Percentiles rank a stretch among this genome's conserved stretches.
Evolutionary conservation across 2,113 vertebrate species (phyloP).

Genomic region (Nesospiza acunhae): DNA sequence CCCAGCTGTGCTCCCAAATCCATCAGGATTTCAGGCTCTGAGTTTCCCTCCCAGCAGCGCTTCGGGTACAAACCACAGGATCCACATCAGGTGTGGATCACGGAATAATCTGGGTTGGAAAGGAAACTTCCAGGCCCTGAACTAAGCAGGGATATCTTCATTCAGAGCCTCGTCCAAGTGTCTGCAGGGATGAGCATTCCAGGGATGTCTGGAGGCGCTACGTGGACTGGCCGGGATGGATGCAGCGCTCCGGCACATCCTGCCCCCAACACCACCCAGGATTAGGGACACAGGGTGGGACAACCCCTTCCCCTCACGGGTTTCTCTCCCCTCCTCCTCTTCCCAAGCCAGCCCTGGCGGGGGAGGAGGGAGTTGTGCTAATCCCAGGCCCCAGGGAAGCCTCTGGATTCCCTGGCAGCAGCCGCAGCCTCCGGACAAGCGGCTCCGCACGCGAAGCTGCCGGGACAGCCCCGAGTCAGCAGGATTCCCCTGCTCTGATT

Average conservation of each 20-base stretch:
- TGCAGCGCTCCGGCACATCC: not conserved
- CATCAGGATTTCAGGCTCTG: accelerated
- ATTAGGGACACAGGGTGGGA: not conserved
- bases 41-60: not conserved
- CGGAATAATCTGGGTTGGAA: not conserved
- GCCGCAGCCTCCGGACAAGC: not conserved
- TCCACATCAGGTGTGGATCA: not conserved
- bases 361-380: slow-evolving; percentile 6
- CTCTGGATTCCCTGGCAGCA: not conserved
- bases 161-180: not conserved
- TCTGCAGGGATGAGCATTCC: not conserved
- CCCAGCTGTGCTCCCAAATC: not conserved
- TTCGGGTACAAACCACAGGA: not conserved
- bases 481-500: slow-evolving; percentile 5
- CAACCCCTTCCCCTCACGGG: not conserved
- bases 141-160: not conserved
- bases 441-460: slow-evolving; percentile 22
- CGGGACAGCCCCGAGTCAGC: slow-evolving; percentile 2
- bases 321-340: not conserved
- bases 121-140: not conserved
- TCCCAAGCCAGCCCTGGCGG: not conserved
- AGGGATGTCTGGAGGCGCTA: not conserved
- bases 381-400: not conserved
- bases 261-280: not conserved
- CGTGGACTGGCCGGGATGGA: not conserved